A percentile compares a stretch with the other conserved stretches of the same genome.
Conservation (phyloP, 2,797 vertebrate genomes). For the Crax fasciolata region DNA sequence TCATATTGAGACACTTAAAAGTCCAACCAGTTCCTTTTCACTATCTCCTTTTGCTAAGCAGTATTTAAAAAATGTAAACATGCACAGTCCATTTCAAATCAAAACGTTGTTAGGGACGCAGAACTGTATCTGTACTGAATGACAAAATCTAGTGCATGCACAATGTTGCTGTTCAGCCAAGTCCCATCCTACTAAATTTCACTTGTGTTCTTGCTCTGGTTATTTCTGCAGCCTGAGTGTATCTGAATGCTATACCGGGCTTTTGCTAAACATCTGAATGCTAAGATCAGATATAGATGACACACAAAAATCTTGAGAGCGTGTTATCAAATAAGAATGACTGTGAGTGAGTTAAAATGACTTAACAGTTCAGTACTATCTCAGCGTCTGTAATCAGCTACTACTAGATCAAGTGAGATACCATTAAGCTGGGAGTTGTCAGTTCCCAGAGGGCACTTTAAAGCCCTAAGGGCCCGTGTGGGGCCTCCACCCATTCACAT, state of each 20-base stretch:
- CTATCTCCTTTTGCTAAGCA: neutral
- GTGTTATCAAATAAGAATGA: neutral
- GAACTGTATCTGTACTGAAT: neutral
- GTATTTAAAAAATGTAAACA: neutral
- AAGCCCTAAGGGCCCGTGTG: neutral
- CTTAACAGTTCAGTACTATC: neutral
- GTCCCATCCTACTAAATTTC: neutral
- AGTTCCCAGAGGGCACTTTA: neutral
- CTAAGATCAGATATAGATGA: neutral
- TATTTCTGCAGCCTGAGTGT: neutral
- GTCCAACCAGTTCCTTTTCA: neutral
- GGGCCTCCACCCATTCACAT: neutral
- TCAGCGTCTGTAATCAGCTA: neutral
- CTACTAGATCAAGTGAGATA: neutral
- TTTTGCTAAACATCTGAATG: neutral
- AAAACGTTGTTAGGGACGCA: neutral
- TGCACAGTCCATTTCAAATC: neutral
- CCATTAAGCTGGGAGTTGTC: neutral
- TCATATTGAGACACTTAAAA: neutral
- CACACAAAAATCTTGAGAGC: neutral
- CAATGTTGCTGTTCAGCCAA: neutral
- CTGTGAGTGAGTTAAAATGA: neutral
- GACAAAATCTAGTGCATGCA: neutral
- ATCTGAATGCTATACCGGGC: neutral
- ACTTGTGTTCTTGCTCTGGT: neutral